Conservation (phyloP, 2,888 invertebrate genomes). For the Lasioglossum malachurum region DNA sequence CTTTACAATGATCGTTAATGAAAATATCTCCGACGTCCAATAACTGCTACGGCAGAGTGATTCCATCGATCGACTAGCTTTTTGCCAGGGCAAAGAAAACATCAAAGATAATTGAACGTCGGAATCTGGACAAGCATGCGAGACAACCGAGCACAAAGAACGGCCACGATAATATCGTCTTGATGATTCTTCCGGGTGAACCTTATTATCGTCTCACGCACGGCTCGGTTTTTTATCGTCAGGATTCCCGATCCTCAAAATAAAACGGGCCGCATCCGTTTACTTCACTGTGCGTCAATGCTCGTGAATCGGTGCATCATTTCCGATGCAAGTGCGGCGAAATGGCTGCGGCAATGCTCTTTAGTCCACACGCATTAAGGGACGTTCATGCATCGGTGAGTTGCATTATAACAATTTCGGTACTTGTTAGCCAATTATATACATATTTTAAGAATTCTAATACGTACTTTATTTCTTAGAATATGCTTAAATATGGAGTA, state of each 20-base stretch:
- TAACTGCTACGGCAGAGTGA: not conserved
- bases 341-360: not conserved
- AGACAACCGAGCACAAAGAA: slow-evolving; percentile 17
- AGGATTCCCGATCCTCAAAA: not conserved
- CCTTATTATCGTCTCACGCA: not conserved
- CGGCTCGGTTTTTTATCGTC: not conserved
- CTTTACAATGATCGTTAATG: not conserved
- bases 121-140: slow-evolving; percentile 17
- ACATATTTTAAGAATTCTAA: not conserved
- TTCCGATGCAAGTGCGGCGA: not conserved
- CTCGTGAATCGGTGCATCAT: not conserved
- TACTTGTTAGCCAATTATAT: not conserved
- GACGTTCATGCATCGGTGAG: not conserved
- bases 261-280: not conserved
- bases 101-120: slow-evolving; percentile 18
- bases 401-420: not conserved
- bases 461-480: not conserved
- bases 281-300: not conserved
- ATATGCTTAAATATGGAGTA: no score
- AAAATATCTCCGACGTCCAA: not conserved
- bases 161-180: not conserved
- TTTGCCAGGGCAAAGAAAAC: not conserved
- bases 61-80: not conserved
- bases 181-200: slow-evolving; percentile 16
- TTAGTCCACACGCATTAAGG: not conserved